Base-by-base conservation (phyloP, 1,140 invertebrate species). In the Maconellicoccus hirsutus region DNA sequence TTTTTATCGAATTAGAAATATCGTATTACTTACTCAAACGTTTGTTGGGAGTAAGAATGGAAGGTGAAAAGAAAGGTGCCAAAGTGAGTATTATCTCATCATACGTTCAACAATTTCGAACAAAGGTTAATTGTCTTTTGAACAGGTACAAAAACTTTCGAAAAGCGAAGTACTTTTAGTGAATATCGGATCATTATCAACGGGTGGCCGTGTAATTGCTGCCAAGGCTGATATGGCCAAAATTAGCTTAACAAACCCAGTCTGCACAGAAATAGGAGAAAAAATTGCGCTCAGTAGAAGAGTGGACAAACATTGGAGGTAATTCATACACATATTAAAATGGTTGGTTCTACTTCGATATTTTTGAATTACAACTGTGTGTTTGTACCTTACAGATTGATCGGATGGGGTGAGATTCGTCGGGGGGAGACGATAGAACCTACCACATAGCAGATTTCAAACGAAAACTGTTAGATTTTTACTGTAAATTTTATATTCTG, bases 271-370 rank as follows among this genome's bases (percentile, higher is more conserved):
- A 82, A 88, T 98, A 73, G 94, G 93, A 71, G 97, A 99, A 79
- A 99, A 99, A 79, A 98, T 99, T 77, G 97, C 98, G 10, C 84
- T 99, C 1, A 98, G 94, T 79, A 86, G 98, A 78, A 86, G 96
- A 81, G 94, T 99, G 59, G 98, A 99, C 75, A 98, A 98, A 79
- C 96, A 99, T 86, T 99, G 98, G 97, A 89, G 97, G 90, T 92
- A 80, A 82, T n/a, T n/a, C n/a, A n/a, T n/a, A n/a, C n/a, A n/a
- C n/a, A n/a, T n/a, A n/a, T n/a, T n/a, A n/a, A n/a, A n/a, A n/a
- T n/a, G n/a, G n/a, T n/a, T n/a, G n/a, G n/a, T n/a, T n/a, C n/a
- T n/a, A n/a, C n/a, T n/a, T n/a, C n/a, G n/a, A n/a, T n/a, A n/a
- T n/a, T n/a, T n/a, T n/a, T n/a, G n/a, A n/a, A n/a, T n/a, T n/a